Base-by-base conservation (phyloP, 2,113 vertebrate genomes). In the Aphyosemion australe region DNA sequence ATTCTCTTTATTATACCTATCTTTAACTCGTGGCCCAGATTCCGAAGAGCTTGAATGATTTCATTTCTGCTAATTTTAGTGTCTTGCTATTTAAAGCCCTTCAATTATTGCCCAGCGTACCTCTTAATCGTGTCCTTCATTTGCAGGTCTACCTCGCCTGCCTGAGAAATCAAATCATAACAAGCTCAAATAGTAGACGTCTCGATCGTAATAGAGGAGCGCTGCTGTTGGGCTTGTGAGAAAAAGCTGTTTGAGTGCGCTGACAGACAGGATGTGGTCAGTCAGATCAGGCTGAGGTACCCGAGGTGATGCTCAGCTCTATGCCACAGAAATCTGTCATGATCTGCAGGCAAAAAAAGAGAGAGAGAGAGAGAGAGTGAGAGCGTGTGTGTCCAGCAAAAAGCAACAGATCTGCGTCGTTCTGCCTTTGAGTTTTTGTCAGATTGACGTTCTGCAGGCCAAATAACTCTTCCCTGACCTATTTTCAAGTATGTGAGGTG, bases 221-320 rank as follows among this genome's bases (percentile, higher is more conserved):
- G 34, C 43, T 53, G 39, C 43, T 60, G 73, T 66, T 82, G 66
- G 37, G 52, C 69, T 74, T 69, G 72, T 83, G 78, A 83, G 74
- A 81, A 83, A 76, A 69, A 34, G 34, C 48, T 12, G 46, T 65
- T 60, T 80, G 74, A 85, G 67, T 84, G 76, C 60, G 39, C 63
- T 74, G 46, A 67, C 73, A 74, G 76, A 69, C 89, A 91, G 91
- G 91, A 93, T 91, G 92, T 92, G 91, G 88, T 90, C 90, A 90
- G 70, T 90, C 48, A 73, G 54, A 78, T 70, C 42, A 39, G 55
- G 51, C 64, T 78, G 57, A 78, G 76, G 87, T 85, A 62, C 55
- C 55, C 32, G 37, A 42, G 65, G 78, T 72, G 83, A 83, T 70
- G 77, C 67, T 79, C 48, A 59, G 74, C 79, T 73, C 71, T 63